These are phyloP conservation scores for Alfaro cultratus DNA, from an alignment of 2,797 vertebrate species.

Conservation along the genomic window DNA sequence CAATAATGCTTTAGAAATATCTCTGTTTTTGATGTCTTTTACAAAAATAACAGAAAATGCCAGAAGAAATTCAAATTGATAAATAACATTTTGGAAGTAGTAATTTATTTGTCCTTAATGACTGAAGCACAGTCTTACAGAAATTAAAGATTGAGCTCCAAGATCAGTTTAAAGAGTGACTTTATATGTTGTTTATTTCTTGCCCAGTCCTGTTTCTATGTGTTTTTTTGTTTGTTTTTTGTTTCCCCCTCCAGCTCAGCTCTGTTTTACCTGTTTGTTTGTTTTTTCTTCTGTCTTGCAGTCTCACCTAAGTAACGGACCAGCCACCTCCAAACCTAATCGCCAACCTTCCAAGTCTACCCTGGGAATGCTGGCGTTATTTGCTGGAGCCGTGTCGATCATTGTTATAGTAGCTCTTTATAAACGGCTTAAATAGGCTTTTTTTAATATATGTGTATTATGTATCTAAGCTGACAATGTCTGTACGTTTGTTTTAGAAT, in stretches of 20 bases:
- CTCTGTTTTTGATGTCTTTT: too few species aligned
- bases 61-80: too few species aligned
- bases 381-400: slow-evolving; percentile 40
- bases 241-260: too few species aligned
- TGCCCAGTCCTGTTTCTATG: too few species aligned
- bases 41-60: too few species aligned
- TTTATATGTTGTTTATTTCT: too few species aligned
- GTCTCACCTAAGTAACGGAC: slow-evolving; percentile 65
- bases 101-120: too few species aligned
- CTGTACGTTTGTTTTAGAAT: slow-evolving; percentile 55
- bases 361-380: slow-evolving; percentile 39
- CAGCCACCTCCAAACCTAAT: slow-evolving; percentile 51
- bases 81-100: too few species aligned
- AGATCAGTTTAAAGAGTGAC: background rate
- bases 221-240: background rate
- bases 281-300: slow-evolving; percentile 49
- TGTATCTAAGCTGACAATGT: slow-evolving; percentile 46
- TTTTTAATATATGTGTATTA: background rate
- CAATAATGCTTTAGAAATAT: background rate
- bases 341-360: slow-evolving; percentile 35
- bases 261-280: background rate
- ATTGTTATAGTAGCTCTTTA: slow-evolving; percentile 53
- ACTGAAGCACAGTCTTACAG: too few species aligned
- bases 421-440: slow-evolving; percentile 55
- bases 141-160: background rate